phyloP scores from a whole-genome alignment of 2,888 invertebrate genomes.

The Miltochrista miniata region DNA sequence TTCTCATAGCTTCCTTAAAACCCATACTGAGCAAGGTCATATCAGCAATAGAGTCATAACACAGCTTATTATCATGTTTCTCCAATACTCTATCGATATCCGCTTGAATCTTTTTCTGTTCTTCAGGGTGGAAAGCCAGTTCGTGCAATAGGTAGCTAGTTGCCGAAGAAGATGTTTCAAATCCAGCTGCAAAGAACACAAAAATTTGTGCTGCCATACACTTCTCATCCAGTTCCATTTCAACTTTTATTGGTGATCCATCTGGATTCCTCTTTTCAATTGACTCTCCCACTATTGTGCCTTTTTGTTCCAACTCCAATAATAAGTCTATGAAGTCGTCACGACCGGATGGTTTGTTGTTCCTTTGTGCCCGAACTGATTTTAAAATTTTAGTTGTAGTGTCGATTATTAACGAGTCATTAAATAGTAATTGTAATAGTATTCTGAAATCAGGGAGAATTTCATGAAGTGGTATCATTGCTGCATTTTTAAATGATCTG shows the following conservation, averaged over 20 bases:
- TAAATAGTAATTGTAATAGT: slow-evolving; percentile 20
- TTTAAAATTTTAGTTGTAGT: slow-evolving; percentile 41
- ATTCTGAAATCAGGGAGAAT: slow-evolving; percentile 49
- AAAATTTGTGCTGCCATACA: slow-evolving; percentile 59
- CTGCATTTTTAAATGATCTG: slow-evolving; percentile 27
- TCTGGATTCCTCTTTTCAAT: slow-evolving; percentile 49
- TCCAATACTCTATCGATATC: slow-evolving; percentile 63
- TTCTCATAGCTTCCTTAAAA: slow-evolving; percentile 59
- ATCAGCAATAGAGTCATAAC: slow-evolving; percentile 58
- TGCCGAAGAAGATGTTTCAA: slow-evolving; percentile 72
- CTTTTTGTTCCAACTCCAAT: slow-evolving; percentile 50
- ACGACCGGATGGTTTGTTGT: slow-evolving; percentile 53
- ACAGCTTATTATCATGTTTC: slow-evolving; percentile 56
- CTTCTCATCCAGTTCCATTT: slow-evolving; percentile 52
- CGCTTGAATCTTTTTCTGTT: slow-evolving; percentile 57
- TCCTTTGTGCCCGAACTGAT: slow-evolving; percentile 52
- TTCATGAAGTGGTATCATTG: slow-evolving; percentile 41
- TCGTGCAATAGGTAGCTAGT: slow-evolving; percentile 64
- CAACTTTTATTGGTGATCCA: slow-evolving; percentile 48
- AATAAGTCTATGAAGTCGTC: slow-evolving; percentile 60
- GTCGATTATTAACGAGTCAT: slow-evolving; percentile 28
- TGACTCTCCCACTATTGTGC: slow-evolving; percentile 59
- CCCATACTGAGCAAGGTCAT: slow-evolving; percentile 53
- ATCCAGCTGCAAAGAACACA: slow-evolving; percentile 70
- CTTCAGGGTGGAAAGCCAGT: slow-evolving; percentile 63